Evolutionary conservation across 2,888 invertebrate genomes (phyloP).

Genomic region (Leucozona laternaria): DNA sequence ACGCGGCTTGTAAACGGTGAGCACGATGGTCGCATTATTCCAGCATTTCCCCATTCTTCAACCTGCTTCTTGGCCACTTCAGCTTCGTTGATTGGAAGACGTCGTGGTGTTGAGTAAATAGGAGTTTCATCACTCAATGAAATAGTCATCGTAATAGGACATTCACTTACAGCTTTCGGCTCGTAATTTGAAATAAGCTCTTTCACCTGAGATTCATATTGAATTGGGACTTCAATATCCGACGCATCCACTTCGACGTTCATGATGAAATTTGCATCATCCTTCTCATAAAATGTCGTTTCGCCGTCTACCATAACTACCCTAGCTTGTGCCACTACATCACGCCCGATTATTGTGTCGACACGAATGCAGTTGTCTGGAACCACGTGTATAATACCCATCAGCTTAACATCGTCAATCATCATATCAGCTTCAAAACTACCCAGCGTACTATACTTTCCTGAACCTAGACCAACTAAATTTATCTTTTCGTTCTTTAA

Average conservation of each 20-base stretch:
- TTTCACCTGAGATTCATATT: slow-evolving; percentile 7
- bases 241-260: neutral
- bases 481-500: slow-evolving; percentile 4
- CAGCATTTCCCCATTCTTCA: too few species aligned
- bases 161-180: neutral
- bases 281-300: slow-evolving; percentile 1
- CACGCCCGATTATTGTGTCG: too few species aligned
- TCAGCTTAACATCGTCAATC: neutral
- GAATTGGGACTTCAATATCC: neutral
- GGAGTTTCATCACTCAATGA: too few species aligned
- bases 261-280: neutral
- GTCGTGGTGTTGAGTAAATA: too few species aligned
- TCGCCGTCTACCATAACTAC: neutral
- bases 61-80: too few species aligned
- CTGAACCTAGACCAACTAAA: slow-evolving; percentile 4
- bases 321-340: neutral
- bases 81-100: too few species aligned
- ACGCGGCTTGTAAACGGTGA: too few species aligned
- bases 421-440: neutral
- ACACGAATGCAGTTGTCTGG: neutral
- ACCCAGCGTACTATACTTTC: slow-evolving; percentile 7
- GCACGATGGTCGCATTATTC: too few species aligned
- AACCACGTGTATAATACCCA: neutral
- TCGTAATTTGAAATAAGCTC: neutral
- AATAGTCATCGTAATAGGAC: too few species aligned